Percentiles rank a stretch among this genome's conserved stretches.
These are phyloP conservation scores for Dreissena polymorpha DNA, from an alignment of 1,140 invertebrate genomes.

Conservation along the genomic window DNA sequence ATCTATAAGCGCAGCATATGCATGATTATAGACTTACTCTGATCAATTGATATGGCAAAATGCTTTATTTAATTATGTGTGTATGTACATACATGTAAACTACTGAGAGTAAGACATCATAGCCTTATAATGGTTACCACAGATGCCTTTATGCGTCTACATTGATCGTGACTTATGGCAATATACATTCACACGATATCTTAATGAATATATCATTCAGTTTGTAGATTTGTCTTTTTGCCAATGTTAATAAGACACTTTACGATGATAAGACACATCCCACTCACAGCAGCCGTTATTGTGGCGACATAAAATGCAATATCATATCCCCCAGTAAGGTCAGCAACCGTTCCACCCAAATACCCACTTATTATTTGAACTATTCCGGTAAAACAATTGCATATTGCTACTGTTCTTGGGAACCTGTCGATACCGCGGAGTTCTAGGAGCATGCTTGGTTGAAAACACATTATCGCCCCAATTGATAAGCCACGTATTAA, in stretches of 20 bases:
- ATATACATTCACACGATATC: no score
- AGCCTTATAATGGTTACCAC: no score
- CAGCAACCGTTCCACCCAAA: constrained; percentile 14
- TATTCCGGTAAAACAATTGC: constrained; percentile 18
- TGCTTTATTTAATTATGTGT: no score
- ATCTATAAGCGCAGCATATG: no score
- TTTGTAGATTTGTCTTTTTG: no score
- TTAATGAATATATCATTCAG: no score
- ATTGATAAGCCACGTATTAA: constrained; percentile 41
- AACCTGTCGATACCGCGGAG: constrained; percentile 23
- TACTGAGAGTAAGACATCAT: no score
- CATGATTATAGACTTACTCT: no score
- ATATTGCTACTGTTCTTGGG: constrained; percentile 31
- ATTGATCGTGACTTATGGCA: no score
- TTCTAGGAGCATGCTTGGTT: constrained; percentile 30
- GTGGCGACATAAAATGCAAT: constrained; percentile 32
- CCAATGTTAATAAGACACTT: not conserved
- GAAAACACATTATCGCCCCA: constrained; percentile 3
- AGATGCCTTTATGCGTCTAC: no score
- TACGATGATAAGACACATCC: not conserved
- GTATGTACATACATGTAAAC: no score
- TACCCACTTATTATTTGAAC: constrained; percentile 29
- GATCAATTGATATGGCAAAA: no score
- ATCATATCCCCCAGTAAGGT: constrained; percentile 36
- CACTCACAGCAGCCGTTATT: not conserved